Base-by-base conservation (phyloP, 2,797 vertebrate species). In the Acrossocheilus wenchowensis region DNA sequence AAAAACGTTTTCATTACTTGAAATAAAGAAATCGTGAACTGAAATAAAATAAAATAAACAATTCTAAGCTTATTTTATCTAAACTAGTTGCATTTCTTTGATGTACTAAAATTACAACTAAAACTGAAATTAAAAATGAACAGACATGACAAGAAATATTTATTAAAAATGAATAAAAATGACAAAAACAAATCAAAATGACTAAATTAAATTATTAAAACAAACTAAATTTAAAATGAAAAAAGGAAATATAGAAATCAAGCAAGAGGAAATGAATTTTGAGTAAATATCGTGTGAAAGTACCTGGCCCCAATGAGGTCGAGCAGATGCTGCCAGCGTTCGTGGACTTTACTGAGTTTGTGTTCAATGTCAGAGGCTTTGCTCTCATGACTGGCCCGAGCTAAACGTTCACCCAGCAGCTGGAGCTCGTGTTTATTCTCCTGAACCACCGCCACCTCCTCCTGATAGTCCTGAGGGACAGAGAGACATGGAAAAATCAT, bases 281-380 rank as follows among this genome's bases (percentile, higher is more conserved):
- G 19, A 57, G 21, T 9, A 57, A 39, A 57, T 57, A 39, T 39
- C n/a, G 19, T 14, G 5, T 23, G 52, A 77, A 14, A 68, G 15
- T 68, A 99, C 98, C 98, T 97, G 92, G 98, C 98, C 86, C 96
- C 96, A 15, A 98, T 98, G 86, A 99, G 98, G 91, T 99, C 98
- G 84, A 99, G 94, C 84, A 99, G 97, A 92, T 99, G 98, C 83
- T 98, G 98, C 98, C 98, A 99, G 66, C 98, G 97, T 92, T 99
- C 98, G 23, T 94, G 96, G 91, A 99, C 96, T 94, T 99, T 99
- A 90, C 94, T 91, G 60, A 99, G 97, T 89, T 99, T 99, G 94
- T 99, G 97, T 62, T 98, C 96, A 78, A 99, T 99, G 91, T 99
- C 98, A 0, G 96, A 95, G 0, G 97, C 98, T 92, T 98, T 99